Base-by-base conservation (phyloP, 2,888 invertebrate species). In the Coenonympha glycerion region DNA sequence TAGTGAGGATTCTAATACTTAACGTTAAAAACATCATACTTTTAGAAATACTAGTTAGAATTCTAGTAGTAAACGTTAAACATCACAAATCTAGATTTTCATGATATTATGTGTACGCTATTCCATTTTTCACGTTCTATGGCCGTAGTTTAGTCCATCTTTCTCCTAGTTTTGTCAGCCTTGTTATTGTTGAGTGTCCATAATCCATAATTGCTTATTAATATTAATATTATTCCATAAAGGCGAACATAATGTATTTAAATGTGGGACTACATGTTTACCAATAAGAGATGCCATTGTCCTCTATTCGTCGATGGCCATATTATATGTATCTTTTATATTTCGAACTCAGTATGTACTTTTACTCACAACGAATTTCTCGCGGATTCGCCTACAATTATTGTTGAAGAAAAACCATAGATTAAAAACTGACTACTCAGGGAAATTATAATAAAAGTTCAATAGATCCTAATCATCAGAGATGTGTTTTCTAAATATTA, bases 211-310 rank as follows among this genome's bases (percentile, higher is more conserved):
- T 26, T 40, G 24, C 39, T n/a, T 26, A 40, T 40, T 40, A 15
- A 40, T 40, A 40, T 24, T 40, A 40, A 24, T 24, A 40, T 8
- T n/a, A 40, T 26, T 40, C 39, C 39, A 40, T 24, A 16, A 24
- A n/a, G 16, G 39, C 16, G 39, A 15, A 15, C 39, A 26, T 40
- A 16, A 24, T 16, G 39, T 40, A 40, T 40, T 24, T 40, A 40
- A 40, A 40, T 40, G 22, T 15, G 15, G 39, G 11, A 40, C 16
- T 40, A 40, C 21, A 36, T 47, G 41, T 49, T 46, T 47, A 46
- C 50, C 30, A 45, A 53, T 41, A 40, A 16, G 36, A 18, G 36
- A 16, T 40, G 50, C 47, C 51, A 47, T 44, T 51, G 51, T 28
- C 42, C 51, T 22, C 24, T 3, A 24, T 40, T 26, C 24, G 26